Evolutionary conservation across 2,113 vertebrate species (phyloP), one percentile per base, ranked within the genome.

Genomic region (Sorex araneus): DNA sequence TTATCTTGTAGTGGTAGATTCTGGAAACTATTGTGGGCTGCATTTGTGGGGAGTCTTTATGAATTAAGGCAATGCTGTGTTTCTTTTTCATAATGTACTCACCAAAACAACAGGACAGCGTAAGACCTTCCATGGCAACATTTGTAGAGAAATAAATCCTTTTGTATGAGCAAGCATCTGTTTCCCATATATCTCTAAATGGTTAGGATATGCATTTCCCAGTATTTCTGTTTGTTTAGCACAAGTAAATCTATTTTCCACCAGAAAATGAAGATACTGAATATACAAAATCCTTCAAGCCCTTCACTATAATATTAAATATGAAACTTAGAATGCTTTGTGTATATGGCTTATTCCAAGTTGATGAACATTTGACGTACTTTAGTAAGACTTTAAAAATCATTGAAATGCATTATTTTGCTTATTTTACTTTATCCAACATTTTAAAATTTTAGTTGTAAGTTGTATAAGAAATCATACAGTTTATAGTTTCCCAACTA

Each of bases 211-310:
- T 45, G 34, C 11, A n/a, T 95, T 91, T 92, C 76, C 47, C 54
- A 71, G 34, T 90, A 71, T 63, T 79, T 92, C 93, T 92, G 40
- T 84, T 75, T 94, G 67, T 83, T 94, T 90, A 90, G 71, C 19
- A 84, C 66, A 89, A 79, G 91, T 75, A 64, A 87, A 77, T 92
- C 23, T 84, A 32, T 75, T 88, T 95, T 90, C 47, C 63, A 73
- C 16, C 79, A 32, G 54, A 66, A 1, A 54, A 28, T 74, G 70
- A 85, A n/a, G 63, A 80, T 71, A 11, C 32, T 36, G 63, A 47
- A 4, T 27, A 30, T 66, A 28, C 64, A 19, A 66, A 21, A 21
- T 60, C 23, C 21, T 60, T 21, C 6, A 54, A 60, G 4, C 18
- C 57, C 19, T 7, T 60, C 18, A 21, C 18, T 2, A 60, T 60